phyloP scores from a whole-genome alignment of 1,140 invertebrate species.

The Achroia grisella region DNA sequence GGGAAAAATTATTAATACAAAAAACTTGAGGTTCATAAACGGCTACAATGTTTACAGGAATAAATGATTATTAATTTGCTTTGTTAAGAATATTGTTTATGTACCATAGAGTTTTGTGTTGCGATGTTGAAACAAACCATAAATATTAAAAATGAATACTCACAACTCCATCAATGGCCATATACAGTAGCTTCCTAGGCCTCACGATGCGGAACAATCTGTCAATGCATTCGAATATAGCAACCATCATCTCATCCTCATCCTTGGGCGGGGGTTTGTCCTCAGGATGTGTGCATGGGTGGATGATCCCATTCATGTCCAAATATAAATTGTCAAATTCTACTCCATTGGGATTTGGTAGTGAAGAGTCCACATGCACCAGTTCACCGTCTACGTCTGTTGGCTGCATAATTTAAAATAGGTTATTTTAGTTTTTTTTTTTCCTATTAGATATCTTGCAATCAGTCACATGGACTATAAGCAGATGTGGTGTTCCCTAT shows the following conservation, averaged over 20 bases:
- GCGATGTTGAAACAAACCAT: no score
- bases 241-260: slow-evolving; percentile 99
- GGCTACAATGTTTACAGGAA: no score
- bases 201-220: slow-evolving; percentile 95
- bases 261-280: slow-evolving; percentile 97
- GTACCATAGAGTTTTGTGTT: no score
- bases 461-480: no score
- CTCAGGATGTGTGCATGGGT: slow-evolving; percentile 99
- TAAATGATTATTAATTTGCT: no score
- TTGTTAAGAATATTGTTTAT: no score
- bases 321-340: slow-evolving; percentile 99
- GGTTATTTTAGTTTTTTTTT: slow-evolving; percentile 6
- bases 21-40: no score
- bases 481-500: no score
- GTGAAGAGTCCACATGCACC: slow-evolving; percentile 86
- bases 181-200: slow-evolving; percentile 96
- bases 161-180: slow-evolving; percentile 99
- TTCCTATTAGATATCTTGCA: no score
- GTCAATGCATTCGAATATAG: slow-evolving; percentile 99
- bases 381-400: slow-evolving; percentile 77
- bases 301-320: slow-evolving; percentile 99
- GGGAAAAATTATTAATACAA: no score
- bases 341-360: slow-evolving; percentile 96
- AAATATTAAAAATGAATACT: slow-evolving; percentile 36
- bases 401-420: slow-evolving; percentile 64